Evolutionary conservation across 2,113 vertebrate genomes (phyloP), one percentile per base, ranked within the genome.

Genomic region (Colinus virginianus): DNA sequence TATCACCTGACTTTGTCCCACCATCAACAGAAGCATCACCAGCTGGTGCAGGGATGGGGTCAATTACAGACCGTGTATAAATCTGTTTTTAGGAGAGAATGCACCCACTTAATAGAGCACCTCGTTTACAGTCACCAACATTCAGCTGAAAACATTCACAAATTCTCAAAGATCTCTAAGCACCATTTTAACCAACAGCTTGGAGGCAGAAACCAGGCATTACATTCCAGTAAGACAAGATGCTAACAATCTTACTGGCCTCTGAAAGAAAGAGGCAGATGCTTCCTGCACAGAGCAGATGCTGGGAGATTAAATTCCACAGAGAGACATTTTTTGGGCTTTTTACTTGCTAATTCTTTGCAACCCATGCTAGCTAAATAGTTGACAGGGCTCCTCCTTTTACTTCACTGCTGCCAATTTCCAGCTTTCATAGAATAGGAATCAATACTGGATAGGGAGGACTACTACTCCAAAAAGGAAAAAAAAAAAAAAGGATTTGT

Each of bases 51-150:
- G 99, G 98, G 95, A 99, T 97, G 87, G 99, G 99, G 79, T 99
- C 99, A 22, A 99, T 99, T 21, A 99, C 99, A 38, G 99, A 99
- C 22, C 99, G 98, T 2, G 99, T 99, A 32, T 99, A 99, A 76
- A 99, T 98, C 99, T 99, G 95, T n/a, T 88, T 55, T 15, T 10
- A 80, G 91, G 13, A 95, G 4, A 95, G 1, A 89, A 2, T 40
- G 58, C 6, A 80, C 13, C 40, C 61, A 26, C 26, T 62, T 40
- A 40, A 28, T 72, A 93, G 21, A 93, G 74, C 34, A 45, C 19
- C 30, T 74, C 16, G 58, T 74, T 55, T 67, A 71, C 63, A n/a
- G 22, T 1, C 78, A 15, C 6, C 17, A 9, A n/a, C 42, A 45
- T 58, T 11, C 69, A 58, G 40, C 0, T 67, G 34, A 51, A 71